Evolutionary conservation across 2,797 vertebrate species (phyloP).

Genomic region (Chelon auratus): DNA sequence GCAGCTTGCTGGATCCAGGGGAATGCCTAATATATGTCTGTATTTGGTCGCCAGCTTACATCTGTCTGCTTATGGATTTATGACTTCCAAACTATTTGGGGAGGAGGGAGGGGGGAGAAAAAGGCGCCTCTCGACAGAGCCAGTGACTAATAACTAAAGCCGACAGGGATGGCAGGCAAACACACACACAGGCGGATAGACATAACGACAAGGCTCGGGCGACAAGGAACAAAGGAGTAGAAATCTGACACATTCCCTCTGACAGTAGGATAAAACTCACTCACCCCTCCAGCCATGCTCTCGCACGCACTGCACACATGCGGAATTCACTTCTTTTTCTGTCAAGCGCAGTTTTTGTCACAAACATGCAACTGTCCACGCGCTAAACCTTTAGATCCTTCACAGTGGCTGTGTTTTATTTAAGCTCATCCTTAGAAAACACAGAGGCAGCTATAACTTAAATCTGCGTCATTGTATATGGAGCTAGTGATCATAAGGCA

Average conservation of each 20-base stretch:
- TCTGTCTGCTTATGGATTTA: constrained; percentile 88
- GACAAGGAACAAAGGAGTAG: constrained; percentile 82
- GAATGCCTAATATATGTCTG: constrained; percentile 85
- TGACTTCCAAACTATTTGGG: constrained; percentile 84
- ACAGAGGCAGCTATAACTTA: not conserved
- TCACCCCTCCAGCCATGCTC: constrained; percentile 70
- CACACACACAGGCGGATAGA: constrained; percentile 67
- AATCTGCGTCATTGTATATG: not conserved
- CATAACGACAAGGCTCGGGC: constrained; percentile 70
- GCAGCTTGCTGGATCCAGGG: constrained; percentile 79
- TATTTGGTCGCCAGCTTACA: constrained; percentile 86
- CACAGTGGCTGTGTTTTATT: constrained; percentile 6
- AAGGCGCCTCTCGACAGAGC: constrained; percentile 78
- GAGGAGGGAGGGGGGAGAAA: constrained; percentile 39
- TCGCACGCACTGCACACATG: constrained; percentile 41
- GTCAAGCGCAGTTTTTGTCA: constrained; percentile 12
- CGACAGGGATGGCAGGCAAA: constrained; percentile 81
- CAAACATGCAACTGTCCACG: constrained; percentile 10
- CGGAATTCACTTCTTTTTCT: constrained; percentile 22
- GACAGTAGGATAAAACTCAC: constrained; percentile 84
- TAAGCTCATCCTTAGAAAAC: constrained; percentile 12
- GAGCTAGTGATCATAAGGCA: constrained; percentile 7
- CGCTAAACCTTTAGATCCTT: constrained; percentile 20
- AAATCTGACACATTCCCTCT: constrained; percentile 85
- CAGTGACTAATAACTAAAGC: constrained; percentile 87